Base-by-base conservation (phyloP, 1,140 invertebrate species). In the Cydia pomonella region DNA sequence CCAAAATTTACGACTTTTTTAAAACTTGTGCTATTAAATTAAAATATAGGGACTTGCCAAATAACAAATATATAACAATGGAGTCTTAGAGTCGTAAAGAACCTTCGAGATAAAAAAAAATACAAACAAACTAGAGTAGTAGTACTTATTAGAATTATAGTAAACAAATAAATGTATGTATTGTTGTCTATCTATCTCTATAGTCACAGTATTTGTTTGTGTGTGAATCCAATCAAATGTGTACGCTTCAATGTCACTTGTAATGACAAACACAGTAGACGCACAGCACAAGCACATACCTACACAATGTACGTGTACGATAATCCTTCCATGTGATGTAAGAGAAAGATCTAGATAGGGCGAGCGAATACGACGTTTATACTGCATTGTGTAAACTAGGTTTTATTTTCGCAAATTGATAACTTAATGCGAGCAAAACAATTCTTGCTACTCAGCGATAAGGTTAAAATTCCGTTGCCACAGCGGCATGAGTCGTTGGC, bases 361-460 rank as follows among this genome's bases (percentile, higher is more conserved):
- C 10, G 12, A 21, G 23, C 12, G 0, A 63, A 63, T 27, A 25
- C 12, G 10, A 25, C 9, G 23, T 25, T 25, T 2, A 16, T 21
- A 69, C 64, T 69, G n/a, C 18, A n/a, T 38, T 69, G 25, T 64
- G 13, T 33, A 69, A 10, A 66, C 12, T 63, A 27, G 62, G 16
- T n/a, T 27, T 29, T 66, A 66, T 33, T 59, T 59, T 59, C 12
- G 5, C 63, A 64, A 64, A 29, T 25, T 25, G 21, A 63, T 63
- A 63, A 13, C 13, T 27, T n/a, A 25, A 33, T 41, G 64, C 64
- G 27, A 18, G n/a, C 64, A 33, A 29, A 33, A 69, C 29, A 69
- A 33, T 69, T 2, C n/a, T 33, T 69, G 29, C 16, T 3, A 4
- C 29, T 18, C 18, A 1, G 27, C 9, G 18, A n/a, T 69, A 69